Evolutionary conservation across 2,888 invertebrate genomes (phyloP).

Genomic region (Lochmaea crataegi): DNA sequence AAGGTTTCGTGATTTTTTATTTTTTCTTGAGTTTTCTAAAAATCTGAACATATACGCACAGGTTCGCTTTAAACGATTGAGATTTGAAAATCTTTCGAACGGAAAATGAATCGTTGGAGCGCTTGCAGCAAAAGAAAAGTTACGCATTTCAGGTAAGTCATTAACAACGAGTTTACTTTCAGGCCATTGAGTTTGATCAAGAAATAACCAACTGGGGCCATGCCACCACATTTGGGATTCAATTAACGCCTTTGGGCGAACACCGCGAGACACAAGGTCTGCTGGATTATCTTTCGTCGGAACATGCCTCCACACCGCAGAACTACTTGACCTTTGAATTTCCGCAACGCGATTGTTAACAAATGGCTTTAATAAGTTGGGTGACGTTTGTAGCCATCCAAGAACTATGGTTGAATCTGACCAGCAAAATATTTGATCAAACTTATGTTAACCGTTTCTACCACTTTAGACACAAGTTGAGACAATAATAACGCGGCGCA

Average conservation of each 20-base stretch:
- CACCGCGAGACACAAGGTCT: constrained; percentile 43
- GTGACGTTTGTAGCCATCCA: constrained; percentile 40
- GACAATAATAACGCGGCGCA: constrained; percentile 39
- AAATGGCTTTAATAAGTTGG: constrained; percentile 45
- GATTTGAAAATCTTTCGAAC: constrained; percentile 20
- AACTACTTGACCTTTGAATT: constrained; percentile 37
- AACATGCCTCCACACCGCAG: no score
- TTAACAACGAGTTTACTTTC: background rate
- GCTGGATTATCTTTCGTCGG: no score
- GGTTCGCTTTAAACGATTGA: constrained; percentile 1
- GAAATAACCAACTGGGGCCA: constrained; percentile 35
- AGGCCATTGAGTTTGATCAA: constrained; percentile 27
- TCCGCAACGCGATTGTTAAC: constrained; percentile 44
- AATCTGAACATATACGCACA: constrained; percentile 20
- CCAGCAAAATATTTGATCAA: constrained; percentile 27
- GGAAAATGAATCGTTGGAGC: background rate
- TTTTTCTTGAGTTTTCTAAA: background rate
- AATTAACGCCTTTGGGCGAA: constrained; percentile 30
- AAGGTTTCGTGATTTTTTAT: background rate
- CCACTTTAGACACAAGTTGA: constrained; percentile 31
- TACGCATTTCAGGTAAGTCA: constrained; percentile 17
- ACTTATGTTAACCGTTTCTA: background rate
- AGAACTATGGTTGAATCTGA: constrained; percentile 46
- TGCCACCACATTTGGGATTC: constrained; percentile 43
- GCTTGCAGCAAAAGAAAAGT: no score